Percentiles rank a stretch among this genome's conserved stretches.
Conservation (phyloP, 1,140 invertebrate genomes). For the Carposina sasakii region DNA sequence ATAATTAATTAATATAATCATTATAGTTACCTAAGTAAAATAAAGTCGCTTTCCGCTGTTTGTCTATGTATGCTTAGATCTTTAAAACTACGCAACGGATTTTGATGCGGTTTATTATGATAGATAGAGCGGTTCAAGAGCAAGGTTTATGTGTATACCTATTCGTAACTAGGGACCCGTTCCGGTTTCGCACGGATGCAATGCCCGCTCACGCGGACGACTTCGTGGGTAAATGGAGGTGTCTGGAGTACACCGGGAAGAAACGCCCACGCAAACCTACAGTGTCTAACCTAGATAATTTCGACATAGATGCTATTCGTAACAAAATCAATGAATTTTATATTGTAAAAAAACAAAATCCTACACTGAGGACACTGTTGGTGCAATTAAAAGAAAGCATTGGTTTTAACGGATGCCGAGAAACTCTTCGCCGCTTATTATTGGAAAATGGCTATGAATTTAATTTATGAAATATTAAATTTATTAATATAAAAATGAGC, state of each 20-base stretch:
- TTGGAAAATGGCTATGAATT: slow-evolving; percentile 5
- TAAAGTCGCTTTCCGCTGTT: too few species aligned
- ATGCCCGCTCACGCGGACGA: too few species aligned
- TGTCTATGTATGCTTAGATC: too few species aligned
- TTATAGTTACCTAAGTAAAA: too few species aligned
- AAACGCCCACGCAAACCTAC: not conserved
- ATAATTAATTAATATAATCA: too few species aligned
- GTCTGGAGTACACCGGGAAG: not conserved
- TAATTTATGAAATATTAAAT: too few species aligned
- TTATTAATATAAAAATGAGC: slow-evolving; percentile 6
- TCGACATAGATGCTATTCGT: slow-evolving; percentile 15
- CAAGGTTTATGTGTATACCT: too few species aligned
- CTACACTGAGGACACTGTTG: slow-evolving; percentile 15
- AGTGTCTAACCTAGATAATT: slow-evolving; percentile 13
- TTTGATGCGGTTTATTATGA: too few species aligned
- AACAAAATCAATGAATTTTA: slow-evolving; percentile 24
- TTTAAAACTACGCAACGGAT: too few species aligned
- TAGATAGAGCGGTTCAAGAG: too few species aligned
- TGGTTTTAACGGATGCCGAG: slow-evolving; percentile 2
- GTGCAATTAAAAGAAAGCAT: not conserved
- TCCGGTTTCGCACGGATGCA: too few species aligned
- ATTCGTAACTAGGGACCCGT: too few species aligned
- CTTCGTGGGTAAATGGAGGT: not conserved
- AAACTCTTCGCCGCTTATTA: slow-evolving; percentile 5
- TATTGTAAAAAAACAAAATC: slow-evolving; percentile 21